Evolutionary conservation across 2,797 vertebrate genomes (phyloP).

Genomic region (Lophius americanus): DNA sequence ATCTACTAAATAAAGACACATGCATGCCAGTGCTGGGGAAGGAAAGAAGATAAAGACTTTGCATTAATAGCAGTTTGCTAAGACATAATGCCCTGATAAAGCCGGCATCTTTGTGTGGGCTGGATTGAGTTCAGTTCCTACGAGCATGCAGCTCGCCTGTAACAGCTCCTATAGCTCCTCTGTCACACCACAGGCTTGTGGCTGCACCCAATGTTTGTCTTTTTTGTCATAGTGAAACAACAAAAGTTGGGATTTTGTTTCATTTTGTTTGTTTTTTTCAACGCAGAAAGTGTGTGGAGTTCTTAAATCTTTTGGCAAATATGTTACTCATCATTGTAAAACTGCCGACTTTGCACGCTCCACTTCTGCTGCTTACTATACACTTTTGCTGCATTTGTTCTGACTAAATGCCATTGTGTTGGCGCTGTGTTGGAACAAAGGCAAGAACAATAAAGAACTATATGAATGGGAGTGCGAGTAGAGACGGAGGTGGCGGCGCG

Average conservation of each 20-base stretch:
- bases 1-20: conserved; percentile 75
- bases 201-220: conserved; percentile 6
- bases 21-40: conserved; percentile 63
- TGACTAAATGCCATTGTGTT: conserved; percentile 63
- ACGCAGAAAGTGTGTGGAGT: conserved; percentile 20
- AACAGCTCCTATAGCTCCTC: conserved; percentile 37
- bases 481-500: conserved; percentile 23
- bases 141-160: conserved; percentile 33
- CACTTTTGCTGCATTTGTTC: conserved; percentile 58
- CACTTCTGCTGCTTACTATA: conserved; percentile 58
- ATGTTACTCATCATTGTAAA: conserved; percentile 46
- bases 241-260: conserved; percentile 45
- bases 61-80: conserved; percentile 79
- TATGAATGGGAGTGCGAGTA: conserved; percentile 58
- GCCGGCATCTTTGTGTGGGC: conserved; percentile 74
- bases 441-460: conserved; percentile 60
- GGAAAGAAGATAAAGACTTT: conserved; percentile 78
- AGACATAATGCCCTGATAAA: conserved; percentile 78
- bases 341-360: conserved; percentile 52
- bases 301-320: conserved; percentile 55
- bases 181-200: conserved; percentile 19
- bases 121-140: conserved; percentile 75
- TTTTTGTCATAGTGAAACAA: conserved; percentile 23
- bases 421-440: conserved; percentile 57
- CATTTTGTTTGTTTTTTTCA: not conserved